Evolutionary conservation across 2,888 invertebrate species (phyloP).

Genomic region (Heliconius aoede): DNA sequence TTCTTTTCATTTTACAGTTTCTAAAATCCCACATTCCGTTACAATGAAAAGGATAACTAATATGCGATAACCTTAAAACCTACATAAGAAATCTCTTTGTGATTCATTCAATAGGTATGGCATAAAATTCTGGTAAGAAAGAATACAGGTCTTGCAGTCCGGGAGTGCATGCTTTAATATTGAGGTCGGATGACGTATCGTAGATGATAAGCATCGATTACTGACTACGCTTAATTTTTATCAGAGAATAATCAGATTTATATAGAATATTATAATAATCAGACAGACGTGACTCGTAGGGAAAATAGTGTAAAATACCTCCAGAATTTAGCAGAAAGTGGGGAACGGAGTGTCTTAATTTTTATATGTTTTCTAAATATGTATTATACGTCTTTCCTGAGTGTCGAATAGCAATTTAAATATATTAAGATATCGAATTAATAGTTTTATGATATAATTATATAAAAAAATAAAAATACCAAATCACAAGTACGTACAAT

Average conservation of each 20-base stretch:
- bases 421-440: too few species aligned
- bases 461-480: background rate
- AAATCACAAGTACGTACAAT: background rate
- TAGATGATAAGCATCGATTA: background rate
- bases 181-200: background rate
- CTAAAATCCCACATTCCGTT: background rate
- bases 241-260: too few species aligned
- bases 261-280: too few species aligned
- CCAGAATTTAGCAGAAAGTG: too few species aligned
- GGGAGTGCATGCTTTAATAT: background rate
- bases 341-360: too few species aligned
- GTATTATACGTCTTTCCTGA: too few species aligned
- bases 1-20: background rate
- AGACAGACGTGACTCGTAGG: too few species aligned
- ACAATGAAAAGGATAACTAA: background rate
- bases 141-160: slow-evolving; percentile 15
- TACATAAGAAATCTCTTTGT: slow-evolving; percentile 8
- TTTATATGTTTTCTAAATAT: too few species aligned
- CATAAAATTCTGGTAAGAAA: slow-evolving; percentile 2
- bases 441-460: background rate
- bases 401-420: too few species aligned
- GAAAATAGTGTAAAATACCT: too few species aligned
- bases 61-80: background rate
- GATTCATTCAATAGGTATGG: slow-evolving; percentile 13
- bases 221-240: too few species aligned